Conservation (phyloP, 2,888 invertebrate genomes). For the Orthosia incerta region DNA sequence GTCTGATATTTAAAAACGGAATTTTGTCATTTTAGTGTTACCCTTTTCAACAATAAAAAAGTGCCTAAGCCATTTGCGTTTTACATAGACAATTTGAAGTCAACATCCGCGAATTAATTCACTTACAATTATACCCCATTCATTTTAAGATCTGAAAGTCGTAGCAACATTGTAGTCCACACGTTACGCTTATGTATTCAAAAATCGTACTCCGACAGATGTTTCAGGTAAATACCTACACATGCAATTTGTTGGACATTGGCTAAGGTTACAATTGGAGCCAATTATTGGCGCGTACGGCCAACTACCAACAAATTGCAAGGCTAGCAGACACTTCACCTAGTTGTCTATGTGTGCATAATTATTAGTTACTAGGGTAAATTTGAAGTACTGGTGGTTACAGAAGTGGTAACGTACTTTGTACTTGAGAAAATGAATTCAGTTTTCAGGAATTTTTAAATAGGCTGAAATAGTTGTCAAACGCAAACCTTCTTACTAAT, state of each 20-base stretch:
- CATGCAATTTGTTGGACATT: conserved; percentile 42
- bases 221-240: conserved; percentile 22
- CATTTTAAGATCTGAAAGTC: conserved; percentile 18
- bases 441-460: background rate
- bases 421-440: background rate
- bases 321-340: conserved; percentile 46
- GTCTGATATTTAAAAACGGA: too few relatives aligned
- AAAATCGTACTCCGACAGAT: conserved; percentile 42
- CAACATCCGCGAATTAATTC: conserved; percentile 1
- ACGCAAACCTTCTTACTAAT: too few relatives aligned
- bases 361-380: conserved; percentile 54
- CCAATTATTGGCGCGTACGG: conserved; percentile 54
- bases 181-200: conserved; percentile 30
- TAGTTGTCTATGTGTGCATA: conserved; percentile 50
- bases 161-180: background rate
- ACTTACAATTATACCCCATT: conserved; percentile 31
- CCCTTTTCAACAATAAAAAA: background rate
- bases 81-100: background rate
- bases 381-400: conserved; percentile 37
- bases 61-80: background rate
- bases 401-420: conserved; percentile 31
- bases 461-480: too few relatives aligned
- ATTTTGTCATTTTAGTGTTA: background rate
- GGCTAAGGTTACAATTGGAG: conserved; percentile 38
- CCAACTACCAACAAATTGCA: conserved; percentile 58